These are phyloP conservation scores for Brevimyrus niger DNA, from an alignment of 2,113 vertebrate genomes.

Conservation along the genomic window DNA sequence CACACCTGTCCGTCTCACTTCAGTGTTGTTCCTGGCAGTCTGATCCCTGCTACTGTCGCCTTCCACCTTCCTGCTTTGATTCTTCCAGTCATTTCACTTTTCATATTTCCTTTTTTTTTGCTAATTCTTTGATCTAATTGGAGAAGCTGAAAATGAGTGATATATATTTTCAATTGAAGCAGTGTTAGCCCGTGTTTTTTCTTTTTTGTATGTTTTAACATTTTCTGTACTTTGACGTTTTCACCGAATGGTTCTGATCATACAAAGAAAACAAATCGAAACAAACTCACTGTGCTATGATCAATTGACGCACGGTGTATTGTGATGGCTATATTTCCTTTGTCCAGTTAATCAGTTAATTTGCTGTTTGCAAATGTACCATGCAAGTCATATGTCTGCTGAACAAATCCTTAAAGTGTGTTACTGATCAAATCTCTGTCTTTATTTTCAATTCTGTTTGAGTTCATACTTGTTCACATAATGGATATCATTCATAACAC, in stretches of 20 bases:
- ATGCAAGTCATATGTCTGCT: not conserved
- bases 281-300: constrained; percentile 6
- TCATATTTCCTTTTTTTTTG: not conserved
- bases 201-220: not conserved
- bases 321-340: not conserved
- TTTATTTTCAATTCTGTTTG: not conserved
- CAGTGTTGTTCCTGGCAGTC: not conserved
- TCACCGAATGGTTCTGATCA: not conserved
- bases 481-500: not conserved
- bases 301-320: not conserved
- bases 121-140: not conserved
- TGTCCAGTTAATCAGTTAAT: constrained; percentile 9
- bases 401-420: constrained; percentile 9
- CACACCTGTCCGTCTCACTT: not conserved
- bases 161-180: not conserved
- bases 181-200: not conserved
- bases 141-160: not conserved
- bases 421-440: not conserved
- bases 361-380: not conserved
- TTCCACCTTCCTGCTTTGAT: not conserved
- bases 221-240: not conserved
- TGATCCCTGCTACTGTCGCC: not conserved
- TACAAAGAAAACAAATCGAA: not conserved
- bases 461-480: not conserved
- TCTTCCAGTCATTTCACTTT: not conserved